Base-by-base conservation (phyloP, 2,113 vertebrate species). In the Peromyscus maniculatus region DNA sequence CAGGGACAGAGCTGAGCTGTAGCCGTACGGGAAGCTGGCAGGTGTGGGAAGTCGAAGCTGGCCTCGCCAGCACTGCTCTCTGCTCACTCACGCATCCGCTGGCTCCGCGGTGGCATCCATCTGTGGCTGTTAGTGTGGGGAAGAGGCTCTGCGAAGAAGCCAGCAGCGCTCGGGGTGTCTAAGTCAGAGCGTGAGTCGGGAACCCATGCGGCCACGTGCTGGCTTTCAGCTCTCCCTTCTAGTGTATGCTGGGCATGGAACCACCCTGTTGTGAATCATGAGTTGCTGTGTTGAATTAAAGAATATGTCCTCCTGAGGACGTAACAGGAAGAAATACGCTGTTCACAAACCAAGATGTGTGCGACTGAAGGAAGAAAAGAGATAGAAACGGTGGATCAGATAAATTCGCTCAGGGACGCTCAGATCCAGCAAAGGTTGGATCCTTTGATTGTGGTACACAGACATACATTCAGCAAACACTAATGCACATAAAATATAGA, bases 101-200 rank as follows among this genome's bases (percentile, higher is more conserved):
- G 72, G 57, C 36, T 26, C 66, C 5, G 2, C 89, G 28, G 71
- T 10, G 52, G 79, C 59, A 75, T 93, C 92, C 0, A 28, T 49
- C 80, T 92, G 95, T 52, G 89, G 77, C 84, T 78, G 89, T 93
- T 93, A 36, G 55, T 74, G 12, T 88, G 95, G 91, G 88, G 94
- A 92, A 82, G 94, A 83, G 59, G 74, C 12, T 64, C 88, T 95
- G 21, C 91, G 95, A 92, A 92, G 92, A 91, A 97, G 69, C 84
- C 92, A 66, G 77, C 91, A 46, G 92, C 72, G 57, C 4, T 92
- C 72, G 33, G 55, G 62, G 46, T 31, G 19, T 90, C 97, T 72
- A 82, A 62, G n/a, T 83, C 75, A 89, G 66, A 94, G 67, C 55
- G 28, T 7, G 66, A 46, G 4, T 71, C 24, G 67, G 89, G 28